phyloP scores from a whole-genome alignment of 2,113 vertebrate genomes.

The Osmerus eperlanus region DNA sequence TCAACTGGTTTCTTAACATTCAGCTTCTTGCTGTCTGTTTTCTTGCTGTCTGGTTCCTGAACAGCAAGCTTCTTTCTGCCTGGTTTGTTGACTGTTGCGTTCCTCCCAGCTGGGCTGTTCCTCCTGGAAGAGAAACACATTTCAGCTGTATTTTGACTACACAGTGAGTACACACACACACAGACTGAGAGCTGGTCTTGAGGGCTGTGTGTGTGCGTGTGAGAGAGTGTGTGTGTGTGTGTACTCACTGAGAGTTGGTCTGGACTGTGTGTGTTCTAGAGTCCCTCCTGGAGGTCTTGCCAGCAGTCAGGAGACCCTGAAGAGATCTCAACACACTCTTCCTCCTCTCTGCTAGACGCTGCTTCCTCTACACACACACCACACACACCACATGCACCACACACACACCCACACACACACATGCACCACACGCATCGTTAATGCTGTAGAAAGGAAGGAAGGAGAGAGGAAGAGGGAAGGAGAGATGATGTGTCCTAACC shows the following conservation, averaged over 20 bases:
- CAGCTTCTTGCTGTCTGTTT: not conserved
- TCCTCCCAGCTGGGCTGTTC: not conserved
- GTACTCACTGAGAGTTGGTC: not conserved
- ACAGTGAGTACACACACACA: not conserved
- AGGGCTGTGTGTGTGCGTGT: not conserved
- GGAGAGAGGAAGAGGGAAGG: too few species aligned
- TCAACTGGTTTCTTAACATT: not conserved
- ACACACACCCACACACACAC: not conserved
- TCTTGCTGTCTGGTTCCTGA: not conserved
- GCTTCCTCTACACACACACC: slow-evolving; percentile 17
- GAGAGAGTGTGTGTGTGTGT: too few species aligned
- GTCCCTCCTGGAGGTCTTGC: slow-evolving; percentile 17
- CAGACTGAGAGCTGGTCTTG: not conserved
- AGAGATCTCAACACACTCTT: slow-evolving; percentile 64
- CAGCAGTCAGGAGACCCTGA: slow-evolving; percentile 48
- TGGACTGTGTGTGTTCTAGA: not conserved
- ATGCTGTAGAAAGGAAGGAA: too few species aligned
- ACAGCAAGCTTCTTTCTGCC: not conserved
- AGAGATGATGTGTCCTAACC: too few species aligned
- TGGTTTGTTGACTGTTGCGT: not conserved
- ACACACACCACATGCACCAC: not conserved
- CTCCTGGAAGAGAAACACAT: too few species aligned
- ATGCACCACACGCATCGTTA: not conserved
- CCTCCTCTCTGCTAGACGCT: slow-evolving; percentile 61
- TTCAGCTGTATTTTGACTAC: not conserved